Conservation (phyloP, 2,797 vertebrate species). For the Dendrocincla tyrannina region DNA sequence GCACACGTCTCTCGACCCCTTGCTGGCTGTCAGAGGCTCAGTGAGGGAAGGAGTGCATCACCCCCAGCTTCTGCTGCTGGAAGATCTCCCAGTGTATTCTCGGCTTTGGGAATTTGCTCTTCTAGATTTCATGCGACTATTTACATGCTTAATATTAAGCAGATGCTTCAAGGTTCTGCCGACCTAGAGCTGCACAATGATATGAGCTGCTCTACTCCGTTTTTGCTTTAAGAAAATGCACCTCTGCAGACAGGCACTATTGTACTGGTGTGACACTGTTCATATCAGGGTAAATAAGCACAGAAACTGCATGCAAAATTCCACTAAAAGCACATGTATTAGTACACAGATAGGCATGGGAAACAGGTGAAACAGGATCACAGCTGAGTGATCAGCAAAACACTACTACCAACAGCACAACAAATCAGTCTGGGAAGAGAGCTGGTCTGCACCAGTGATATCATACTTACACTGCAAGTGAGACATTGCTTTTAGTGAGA, state of each 20-base stretch:
- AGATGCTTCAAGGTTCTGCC: constrained; percentile 5
- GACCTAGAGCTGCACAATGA: neutral
- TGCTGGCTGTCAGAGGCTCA: accelerated
- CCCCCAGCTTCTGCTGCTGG: neutral
- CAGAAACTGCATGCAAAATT: neutral
- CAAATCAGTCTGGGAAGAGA: neutral
- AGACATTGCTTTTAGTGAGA: neutral
- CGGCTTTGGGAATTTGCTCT: neutral
- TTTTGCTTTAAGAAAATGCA: neutral
- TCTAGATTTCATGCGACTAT: neutral
- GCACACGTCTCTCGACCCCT: accelerated
- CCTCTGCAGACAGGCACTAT: accelerated
- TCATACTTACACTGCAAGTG: neutral
- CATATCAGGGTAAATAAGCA: neutral
- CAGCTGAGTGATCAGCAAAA: neutral
- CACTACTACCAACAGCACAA: neutral
- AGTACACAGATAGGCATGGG: neutral
- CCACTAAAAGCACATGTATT: neutral
- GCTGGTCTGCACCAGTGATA: neutral
- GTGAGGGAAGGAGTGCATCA: neutral
- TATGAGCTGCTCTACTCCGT: neutral
- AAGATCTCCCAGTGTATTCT: neutral
- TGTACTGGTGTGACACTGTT: neutral
- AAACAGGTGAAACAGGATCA: constrained; percentile 56
- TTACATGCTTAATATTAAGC: constrained; percentile 39